These are phyloP conservation scores for Labeo calbasu DNA, from an alignment of 2,797 vertebrate genomes.

Conservation along the genomic window DNA sequence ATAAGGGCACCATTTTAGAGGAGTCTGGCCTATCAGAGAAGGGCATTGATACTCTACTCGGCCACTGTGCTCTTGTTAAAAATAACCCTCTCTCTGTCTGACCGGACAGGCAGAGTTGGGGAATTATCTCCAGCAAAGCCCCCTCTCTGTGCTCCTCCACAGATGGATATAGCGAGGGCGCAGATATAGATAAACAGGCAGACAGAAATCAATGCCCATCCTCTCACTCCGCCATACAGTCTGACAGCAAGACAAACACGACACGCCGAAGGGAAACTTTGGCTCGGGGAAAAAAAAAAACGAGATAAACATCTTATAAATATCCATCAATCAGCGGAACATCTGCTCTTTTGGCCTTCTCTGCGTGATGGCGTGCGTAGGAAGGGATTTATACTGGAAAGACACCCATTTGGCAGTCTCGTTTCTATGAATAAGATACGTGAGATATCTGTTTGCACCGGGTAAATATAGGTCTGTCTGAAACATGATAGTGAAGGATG, in stretches of 20 bases:
- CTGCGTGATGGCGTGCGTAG: conserved; percentile 25
- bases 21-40: conserved; percentile 26
- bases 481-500: conserved; percentile 59
- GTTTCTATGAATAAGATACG: conserved; percentile 54
- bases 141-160: conserved; percentile 68
- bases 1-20: conserved; percentile 58
- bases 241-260: conserved; percentile 42
- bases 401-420: conserved; percentile 43
- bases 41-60: conserved; percentile 68
- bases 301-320: conserved; percentile 34
- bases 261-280: conserved; percentile 31
- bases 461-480: conserved; percentile 63
- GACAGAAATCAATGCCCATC: conserved; percentile 61
- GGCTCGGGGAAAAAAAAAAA: conserved; percentile 3
- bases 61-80: conserved; percentile 68
- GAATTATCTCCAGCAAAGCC: conserved; percentile 74
- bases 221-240: conserved; percentile 52
- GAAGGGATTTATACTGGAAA: conserved; percentile 46
- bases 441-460: conserved; percentile 43
- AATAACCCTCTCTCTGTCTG: conserved; percentile 75
- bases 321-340: conserved; percentile 34
- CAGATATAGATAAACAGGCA: conserved; percentile 58
- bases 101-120: conserved; percentile 75
- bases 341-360: conserved; percentile 40
- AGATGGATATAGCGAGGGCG: conserved; percentile 54